Conservation (phyloP, 1,140 invertebrate species). For the Aphelenchoides avenae region DNA sequence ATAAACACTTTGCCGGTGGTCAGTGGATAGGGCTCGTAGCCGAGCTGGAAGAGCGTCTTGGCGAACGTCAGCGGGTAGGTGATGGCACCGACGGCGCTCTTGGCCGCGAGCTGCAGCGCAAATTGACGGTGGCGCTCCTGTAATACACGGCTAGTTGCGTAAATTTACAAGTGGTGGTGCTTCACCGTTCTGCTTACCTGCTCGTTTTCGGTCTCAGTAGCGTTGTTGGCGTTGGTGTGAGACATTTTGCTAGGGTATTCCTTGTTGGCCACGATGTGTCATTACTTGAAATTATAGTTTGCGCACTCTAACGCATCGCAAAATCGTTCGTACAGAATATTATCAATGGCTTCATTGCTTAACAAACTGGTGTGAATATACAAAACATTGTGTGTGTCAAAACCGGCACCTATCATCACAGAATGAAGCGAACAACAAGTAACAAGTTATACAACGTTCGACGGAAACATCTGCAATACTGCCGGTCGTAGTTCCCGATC, state of each 20-base stretch:
- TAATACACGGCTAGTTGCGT: slow-evolving; percentile 4
- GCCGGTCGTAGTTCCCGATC: neutral
- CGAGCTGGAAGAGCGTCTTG: slow-evolving; percentile 55
- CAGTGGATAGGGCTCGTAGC: slow-evolving; percentile 54
- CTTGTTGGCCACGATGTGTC: neutral
- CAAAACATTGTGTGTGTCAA: too few species aligned
- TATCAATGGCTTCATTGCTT: too few species aligned
- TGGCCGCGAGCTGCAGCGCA: slow-evolving; percentile 27
- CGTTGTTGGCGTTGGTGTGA: neutral
- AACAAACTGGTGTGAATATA: too few species aligned
- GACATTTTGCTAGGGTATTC: neutral
- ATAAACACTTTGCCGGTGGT: slow-evolving; percentile 42
- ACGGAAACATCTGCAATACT: slow-evolving; percentile 1
- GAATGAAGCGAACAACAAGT: too few species aligned
- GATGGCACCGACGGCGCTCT: slow-evolving; percentile 25
- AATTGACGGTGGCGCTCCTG: slow-evolving; percentile 20
- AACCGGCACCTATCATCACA: too few species aligned
- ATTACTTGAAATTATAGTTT: slow-evolving; percentile 1
- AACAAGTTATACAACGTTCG: too few species aligned
- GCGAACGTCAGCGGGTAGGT: slow-evolving; percentile 45
- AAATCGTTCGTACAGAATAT: too few species aligned
- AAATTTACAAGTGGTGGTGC: slow-evolving; percentile 9
- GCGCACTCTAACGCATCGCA: too few species aligned
- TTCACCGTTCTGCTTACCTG: slow-evolving; percentile 5
- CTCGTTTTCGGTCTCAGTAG: neutral